Evolutionary conservation across 1,140 invertebrate genomes (phyloP), one percentile per base, ranked within the genome.

Genomic region (Acromyrmex heyeri): DNA sequence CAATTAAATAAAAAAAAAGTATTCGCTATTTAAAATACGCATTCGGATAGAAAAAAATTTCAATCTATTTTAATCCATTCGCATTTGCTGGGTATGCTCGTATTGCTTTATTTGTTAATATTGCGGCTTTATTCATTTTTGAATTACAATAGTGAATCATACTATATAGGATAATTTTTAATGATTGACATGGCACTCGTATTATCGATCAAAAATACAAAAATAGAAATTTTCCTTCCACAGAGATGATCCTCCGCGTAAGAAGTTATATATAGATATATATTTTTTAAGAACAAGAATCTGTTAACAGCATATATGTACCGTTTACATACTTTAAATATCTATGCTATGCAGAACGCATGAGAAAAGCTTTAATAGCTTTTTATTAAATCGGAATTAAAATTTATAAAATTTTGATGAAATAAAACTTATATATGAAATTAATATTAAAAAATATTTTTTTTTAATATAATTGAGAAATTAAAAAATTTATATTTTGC

Each of bases 261-360:
- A 27, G 2, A 30, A 55, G 3, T 30, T 72, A n/a, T n/a, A 53
- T 8, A 14, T 5, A 55, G 10, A 12, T 55, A 55, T 55, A 34
- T 50, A 27, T 50, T 55, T 72, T 69, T 72, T 55, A 30, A 30
- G 2, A 72, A 72, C 8, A 72, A 38, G 2, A 12, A 65, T 65
- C 18, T 65, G 38, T 38, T 5, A 38, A 65, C 18, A 12, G 38
- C 2, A 44, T 10, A 44, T 44, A 44, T 44, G 38, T 44, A 2
- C 4, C 18, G 18, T 64, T 64, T 34, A 16, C 16, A 64, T 64
- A 30, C 18, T 64, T 64, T 18, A 2, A 10, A 34, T 64, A 64
- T 30, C 12, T 30, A 62, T 27, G 3, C 6, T 18, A 14, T 16
- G 5, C 14, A 34, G 16, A 30, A 64, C 16, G 27, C 7, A 64